Base-by-base conservation (phyloP, 2,113 vertebrate genomes). In the Hepsetus odoe region DNA sequence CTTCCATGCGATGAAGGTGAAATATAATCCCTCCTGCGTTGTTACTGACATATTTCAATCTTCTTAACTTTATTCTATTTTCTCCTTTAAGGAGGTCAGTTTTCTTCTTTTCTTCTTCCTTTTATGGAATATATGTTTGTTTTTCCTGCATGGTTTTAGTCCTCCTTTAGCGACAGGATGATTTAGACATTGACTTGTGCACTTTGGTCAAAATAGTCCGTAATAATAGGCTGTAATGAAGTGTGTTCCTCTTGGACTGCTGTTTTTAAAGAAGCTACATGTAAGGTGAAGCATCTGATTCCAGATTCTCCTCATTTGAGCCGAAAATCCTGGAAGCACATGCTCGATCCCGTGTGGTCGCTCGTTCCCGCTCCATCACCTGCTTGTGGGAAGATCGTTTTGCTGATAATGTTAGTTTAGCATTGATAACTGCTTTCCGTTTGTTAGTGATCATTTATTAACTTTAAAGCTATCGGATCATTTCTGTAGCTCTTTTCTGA, bases 261-360 rank as follows among this genome's bases (percentile, higher is more conserved):
- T 65, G 73, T 30, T 32, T n/a, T 51, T 49, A 53, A 35, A 65
- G 61, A 20, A 49, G 40, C 56, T 49, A 32, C 44, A 33, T 74
- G 56, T 46, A 74, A 62, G 59, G 32, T 67, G 12, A 53, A 76
- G 35, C 11, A 13, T 0, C 9, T n/a, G 1, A n/a, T n/a, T n/a
- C n/a, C n/a, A n/a, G n/a, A n/a, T n/a, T n/a, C n/a, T n/a, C n/a
- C n/a, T n/a, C n/a, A n/a, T n/a, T n/a, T n/a, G n/a, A n/a, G n/a
- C n/a, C n/a, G n/a, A n/a, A n/a, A n/a, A n/a, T n/a, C n/a, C n/a
- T 3, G 56, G 26, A 14, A 26, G 24, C 8, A 56, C 14, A 24
- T 26, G 22, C n/a, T 11, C 13, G 11, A 58, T n/a, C n/a, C n/a
- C n/a, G n/a, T n/a, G n/a, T n/a, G n/a, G n/a, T n/a, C n/a, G n/a